A percentile compares a stretch with the other conserved stretches of the same genome.
Conservation (phyloP, 2,888 invertebrate genomes). For the Drosophila niveifrons region DNA sequence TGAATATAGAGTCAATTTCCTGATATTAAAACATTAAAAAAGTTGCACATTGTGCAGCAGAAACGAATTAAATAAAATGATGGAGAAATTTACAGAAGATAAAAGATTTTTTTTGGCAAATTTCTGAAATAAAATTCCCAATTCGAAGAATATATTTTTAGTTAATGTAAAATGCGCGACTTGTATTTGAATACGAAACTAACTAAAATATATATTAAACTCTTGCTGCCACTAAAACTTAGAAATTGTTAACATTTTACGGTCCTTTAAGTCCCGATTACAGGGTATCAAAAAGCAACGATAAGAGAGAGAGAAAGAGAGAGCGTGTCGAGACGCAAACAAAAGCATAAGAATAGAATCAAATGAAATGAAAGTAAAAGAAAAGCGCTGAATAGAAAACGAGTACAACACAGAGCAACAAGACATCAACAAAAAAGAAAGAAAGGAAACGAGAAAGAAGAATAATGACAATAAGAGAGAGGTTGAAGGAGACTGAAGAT, state of each 20-base stretch:
- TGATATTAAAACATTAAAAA: too few relatives aligned
- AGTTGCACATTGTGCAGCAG: too few relatives aligned
- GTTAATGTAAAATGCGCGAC: too few relatives aligned
- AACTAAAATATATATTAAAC: neutral
- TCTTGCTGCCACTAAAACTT: too few relatives aligned
- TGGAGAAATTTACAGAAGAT: too few relatives aligned
- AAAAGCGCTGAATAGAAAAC: conserved; percentile 27
- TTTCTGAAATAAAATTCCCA: too few relatives aligned
- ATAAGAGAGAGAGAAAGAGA: conserved; percentile 22
- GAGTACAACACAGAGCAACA: conserved; percentile 4
- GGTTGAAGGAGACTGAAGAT: neutral
- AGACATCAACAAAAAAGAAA: neutral
- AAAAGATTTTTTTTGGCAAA: too few relatives aligned
- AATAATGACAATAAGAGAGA: conserved; percentile 10
- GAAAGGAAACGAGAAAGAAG: conserved; percentile 13
- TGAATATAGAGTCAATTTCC: too few relatives aligned
- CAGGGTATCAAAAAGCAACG: conserved; percentile 16
- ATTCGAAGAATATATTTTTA: too few relatives aligned
- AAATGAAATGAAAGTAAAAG: conserved; percentile 39
- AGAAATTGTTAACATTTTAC: too few relatives aligned
- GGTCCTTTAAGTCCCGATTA: neutral
- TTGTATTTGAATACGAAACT: too few relatives aligned
- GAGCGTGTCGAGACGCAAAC: conserved; percentile 34
- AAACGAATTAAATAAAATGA: too few relatives aligned
- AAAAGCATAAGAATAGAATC: conserved; percentile 33